Base-by-base conservation (phyloP, 2,113 vertebrate species). In the Pseudorasbora parva region DNA sequence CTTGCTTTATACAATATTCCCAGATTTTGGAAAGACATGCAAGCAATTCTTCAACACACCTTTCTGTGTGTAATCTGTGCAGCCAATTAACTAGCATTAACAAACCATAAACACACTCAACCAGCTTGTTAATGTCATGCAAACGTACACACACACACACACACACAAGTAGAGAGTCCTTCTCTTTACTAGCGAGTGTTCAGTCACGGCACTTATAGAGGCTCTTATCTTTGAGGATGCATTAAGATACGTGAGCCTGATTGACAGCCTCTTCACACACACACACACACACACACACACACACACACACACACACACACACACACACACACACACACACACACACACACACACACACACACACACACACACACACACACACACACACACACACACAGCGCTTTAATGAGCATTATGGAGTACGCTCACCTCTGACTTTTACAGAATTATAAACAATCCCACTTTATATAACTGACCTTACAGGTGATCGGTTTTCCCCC, bases 391-490 rank as follows among this genome's bases (percentile, higher is more conserved):
- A 43, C 41, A 41, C 7, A 8, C 91, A 91, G 85, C 88, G 87
- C 91, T 93, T 93, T 92, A 92, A 93, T 91, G 87, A 87, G 89
- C 88, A 90, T 86, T 89, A 90, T 81, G 86, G 37, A 74, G 88
- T 77, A 75, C 82, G 85, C 87, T 90, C 87, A 88, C 88, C 90
- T 86, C 83, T 82, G 88, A 89, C 90, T 93, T 91, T 85, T 84
- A 92, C 91, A 88, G 91, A 80, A 83, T 89, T 88, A 91, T 93
- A 92, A 94, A 94, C 91, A 93, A 92, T 68, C 76, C 85, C 81
- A 91, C 92, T 93, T 93, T 89, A 92, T 86, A 88, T 88, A 90
- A 90, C 81, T 93, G 92, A 94, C 93, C 93, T 92, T 73, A 90
- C 80, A 91, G 88, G 86, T 90, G 86, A 90, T 49, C 69, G 86